phyloP scores from a whole-genome alignment of 1,140 invertebrate species.

The Galendromus occidentalis region DNA sequence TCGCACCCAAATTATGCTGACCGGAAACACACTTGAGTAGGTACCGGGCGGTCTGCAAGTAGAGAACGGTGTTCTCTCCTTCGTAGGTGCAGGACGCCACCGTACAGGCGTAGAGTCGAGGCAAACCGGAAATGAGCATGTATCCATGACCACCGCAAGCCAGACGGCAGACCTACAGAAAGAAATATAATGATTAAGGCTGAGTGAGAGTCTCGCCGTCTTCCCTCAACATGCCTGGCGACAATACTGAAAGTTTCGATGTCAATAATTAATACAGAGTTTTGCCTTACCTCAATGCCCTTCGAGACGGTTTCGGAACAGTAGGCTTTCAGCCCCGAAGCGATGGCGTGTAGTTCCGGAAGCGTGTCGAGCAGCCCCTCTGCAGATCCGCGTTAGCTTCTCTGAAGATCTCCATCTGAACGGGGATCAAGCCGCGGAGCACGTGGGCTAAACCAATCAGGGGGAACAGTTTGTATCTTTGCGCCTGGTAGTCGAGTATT shows the following conservation, averaged over 20 bases:
- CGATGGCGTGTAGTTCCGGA: slow-evolving; percentile 68
- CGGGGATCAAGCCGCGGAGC: slow-evolving; percentile 45
- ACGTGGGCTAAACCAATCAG: slow-evolving; percentile 54
- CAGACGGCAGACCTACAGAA: slow-evolving; percentile 39
- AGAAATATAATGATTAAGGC: no score
- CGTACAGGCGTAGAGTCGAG: slow-evolving; percentile 51
- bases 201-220: no score
- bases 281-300: slow-evolving; percentile 41
- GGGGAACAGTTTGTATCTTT: slow-evolving; percentile 73
- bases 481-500: slow-evolving; percentile 77
- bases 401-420: slow-evolving; percentile 60
- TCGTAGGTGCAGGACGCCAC: slow-evolving; percentile 79
- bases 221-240: neutral
- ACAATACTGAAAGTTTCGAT: no score
- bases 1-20: no score
- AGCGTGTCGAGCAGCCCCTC: slow-evolving; percentile 50
- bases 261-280: no score
- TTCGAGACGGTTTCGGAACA: slow-evolving; percentile 47
- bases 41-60: slow-evolving; percentile 63
- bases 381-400: slow-evolving; percentile 53
- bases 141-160: slow-evolving; percentile 86
- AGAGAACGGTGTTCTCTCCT: slow-evolving; percentile 78
- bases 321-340: slow-evolving; percentile 73
- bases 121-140: slow-evolving; percentile 61
- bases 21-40: no score